Evolutionary conservation across 2,888 invertebrate species (phyloP), one percentile per base, ranked within the genome.

Genomic region (Pristionchus mayeri): DNA sequence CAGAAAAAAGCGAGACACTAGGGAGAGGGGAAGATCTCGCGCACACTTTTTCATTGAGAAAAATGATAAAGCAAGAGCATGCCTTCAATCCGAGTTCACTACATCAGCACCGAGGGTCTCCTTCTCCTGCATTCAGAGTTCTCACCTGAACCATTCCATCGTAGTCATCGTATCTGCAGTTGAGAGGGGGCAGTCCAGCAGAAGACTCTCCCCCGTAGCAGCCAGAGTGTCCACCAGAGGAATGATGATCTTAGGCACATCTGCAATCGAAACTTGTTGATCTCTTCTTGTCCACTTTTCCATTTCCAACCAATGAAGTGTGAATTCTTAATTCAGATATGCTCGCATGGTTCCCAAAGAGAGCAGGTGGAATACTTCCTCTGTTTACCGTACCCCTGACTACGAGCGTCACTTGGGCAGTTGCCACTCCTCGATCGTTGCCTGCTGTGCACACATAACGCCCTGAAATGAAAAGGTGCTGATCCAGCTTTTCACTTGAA

Each of bases 361-460:
- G n/a, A n/a, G n/a, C n/a, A n/a, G n/a, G n/a, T n/a, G n/a, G n/a
- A n/a, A n/a, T n/a, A n/a, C n/a, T n/a, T 54, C 13, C n/a, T 7
- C 21, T 54, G 54, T 21, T n/a, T 21, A 54, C 54, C 13, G n/a
- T 54, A 91, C 91, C 87, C 85, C 89, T 90, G 34, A 92, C 83
- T n/a, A 87, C 86, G 9, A 92, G 88, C 34, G 87, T 86, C 24
- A 92, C 87, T 71, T 92, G 91, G 7, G 90, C 91, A 24, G 88
- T 88, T 6, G 88, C 87, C 4, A 85, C 85, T 30, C 92, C 92
- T 0, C 88, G 63, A n/a, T 89, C 85, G 78, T 92, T 92, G 52
- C 85, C 85, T 2, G 91, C 91, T 4, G 90, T 86, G 84, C 92
- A 92, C 63, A 88, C 88, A 82, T 91, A 91, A 30, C 91, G 87